Evolutionary conservation across 2,113 vertebrate genomes (phyloP).

Genomic region (Lathamus discolor): DNA sequence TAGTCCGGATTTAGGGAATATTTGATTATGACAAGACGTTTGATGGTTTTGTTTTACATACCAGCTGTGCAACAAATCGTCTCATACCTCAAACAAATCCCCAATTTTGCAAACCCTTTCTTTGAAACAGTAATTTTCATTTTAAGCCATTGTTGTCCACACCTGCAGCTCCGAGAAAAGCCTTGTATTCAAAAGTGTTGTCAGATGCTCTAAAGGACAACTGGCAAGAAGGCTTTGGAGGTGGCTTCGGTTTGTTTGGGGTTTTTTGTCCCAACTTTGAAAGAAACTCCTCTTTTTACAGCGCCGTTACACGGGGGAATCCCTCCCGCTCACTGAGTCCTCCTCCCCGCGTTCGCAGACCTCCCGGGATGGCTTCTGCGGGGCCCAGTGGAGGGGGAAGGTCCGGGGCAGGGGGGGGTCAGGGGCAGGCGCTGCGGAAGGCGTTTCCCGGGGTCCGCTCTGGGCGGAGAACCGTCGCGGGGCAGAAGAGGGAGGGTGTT

Average conservation of each 20-base stretch:
- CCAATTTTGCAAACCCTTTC: not conserved
- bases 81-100: not conserved
- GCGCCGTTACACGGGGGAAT: not conserved
- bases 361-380: not conserved
- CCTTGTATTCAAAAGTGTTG: not conserved
- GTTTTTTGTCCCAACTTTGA: rapidly evolving
- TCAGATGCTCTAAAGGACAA: not conserved
- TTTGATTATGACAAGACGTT: slow-evolving; percentile 66
- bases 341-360: not conserved
- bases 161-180: not conserved
- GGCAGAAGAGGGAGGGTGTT: not conserved
- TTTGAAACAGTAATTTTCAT: not conserved
- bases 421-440: not conserved
- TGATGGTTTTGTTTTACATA: slow-evolving; percentile 57
- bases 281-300: not conserved
- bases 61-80: slow-evolving; percentile 49
- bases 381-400: not conserved
- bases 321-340: not conserved
- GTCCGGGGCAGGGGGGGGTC: not conserved
- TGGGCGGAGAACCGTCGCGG: not conserved
- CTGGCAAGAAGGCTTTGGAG: not conserved
- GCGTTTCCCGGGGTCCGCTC: not conserved
- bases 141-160: not conserved
- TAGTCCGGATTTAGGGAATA: slow-evolving; percentile 27
- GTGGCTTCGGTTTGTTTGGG: not conserved